phyloP scores from a whole-genome alignment of 2,888 invertebrate species.

The Chymomyza caudatula region DNA sequence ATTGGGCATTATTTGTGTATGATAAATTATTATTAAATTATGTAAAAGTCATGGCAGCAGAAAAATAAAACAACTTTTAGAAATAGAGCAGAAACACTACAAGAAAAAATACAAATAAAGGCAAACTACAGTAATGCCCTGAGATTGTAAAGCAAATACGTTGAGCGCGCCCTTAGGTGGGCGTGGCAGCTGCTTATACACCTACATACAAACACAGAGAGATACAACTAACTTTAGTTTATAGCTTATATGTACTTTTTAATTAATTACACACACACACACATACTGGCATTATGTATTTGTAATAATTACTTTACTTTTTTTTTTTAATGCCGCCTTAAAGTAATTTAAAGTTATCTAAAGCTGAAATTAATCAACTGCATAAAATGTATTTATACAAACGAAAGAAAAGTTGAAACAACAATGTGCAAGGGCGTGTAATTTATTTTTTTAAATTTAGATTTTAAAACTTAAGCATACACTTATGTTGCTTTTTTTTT shows the following conservation, averaged over 20 bases:
- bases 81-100: slow-evolving; percentile 21
- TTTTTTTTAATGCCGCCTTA: slow-evolving; percentile 20
- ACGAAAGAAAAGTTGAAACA: neutral
- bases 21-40: neutral
- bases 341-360: neutral
- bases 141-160: slow-evolving; percentile 3
- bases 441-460: neutral
- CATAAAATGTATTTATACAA: neutral
- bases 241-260: slow-evolving; percentile 59
- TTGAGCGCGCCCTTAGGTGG: no score
- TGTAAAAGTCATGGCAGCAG: slow-evolving; percentile 29
- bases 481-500: neutral
- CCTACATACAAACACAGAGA: slow-evolving; percentile 12
- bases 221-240: slow-evolving; percentile 43
- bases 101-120: no score
- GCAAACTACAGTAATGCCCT: slow-evolving; percentile 16
- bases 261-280: slow-evolving; percentile 52
- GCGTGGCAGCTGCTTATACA: slow-evolving; percentile 16
- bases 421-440: neutral
- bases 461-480: neutral
- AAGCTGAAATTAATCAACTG: neutral
- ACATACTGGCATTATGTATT: slow-evolving; percentile 43
- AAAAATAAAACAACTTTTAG: slow-evolving; percentile 23
- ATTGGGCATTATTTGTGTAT: slow-evolving; percentile 2
- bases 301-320: slow-evolving; percentile 33